phyloP scores from a whole-genome alignment of 2,888 invertebrate genomes.

The Drosophila meridiana region DNA sequence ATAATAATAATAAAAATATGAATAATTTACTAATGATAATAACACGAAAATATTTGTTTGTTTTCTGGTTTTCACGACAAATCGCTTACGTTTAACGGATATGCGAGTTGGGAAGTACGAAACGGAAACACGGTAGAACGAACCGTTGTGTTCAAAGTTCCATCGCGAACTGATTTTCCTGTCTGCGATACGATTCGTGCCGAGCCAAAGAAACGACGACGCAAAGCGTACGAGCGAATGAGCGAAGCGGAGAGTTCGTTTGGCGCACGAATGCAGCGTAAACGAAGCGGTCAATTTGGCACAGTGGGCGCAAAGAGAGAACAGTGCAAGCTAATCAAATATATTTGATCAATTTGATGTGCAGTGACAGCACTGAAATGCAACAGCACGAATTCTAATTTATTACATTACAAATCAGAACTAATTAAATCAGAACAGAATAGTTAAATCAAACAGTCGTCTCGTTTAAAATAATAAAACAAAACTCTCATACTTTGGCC shows the following conservation, averaged over 20 bases:
- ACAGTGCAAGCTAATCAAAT: background rate
- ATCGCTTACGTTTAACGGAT: slow-evolving; percentile 45
- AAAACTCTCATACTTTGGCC: background rate
- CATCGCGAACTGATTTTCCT: slow-evolving; percentile 68
- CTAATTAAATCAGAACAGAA: background rate
- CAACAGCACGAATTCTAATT: background rate
- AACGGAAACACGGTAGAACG: slow-evolving; percentile 64
- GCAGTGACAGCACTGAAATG: background rate
- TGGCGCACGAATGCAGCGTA: slow-evolving; percentile 43
- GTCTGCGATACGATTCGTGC: slow-evolving; percentile 39
- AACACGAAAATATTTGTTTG: slow-evolving; percentile 4
- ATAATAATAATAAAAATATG: slow-evolving; percentile 14
- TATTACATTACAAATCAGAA: no score
- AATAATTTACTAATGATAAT: slow-evolving; percentile 36
- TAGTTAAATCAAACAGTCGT: background rate
- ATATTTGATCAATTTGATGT: background rate
- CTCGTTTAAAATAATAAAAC: background rate
- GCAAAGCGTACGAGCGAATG: slow-evolving; percentile 34
- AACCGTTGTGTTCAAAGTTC: slow-evolving; percentile 82
- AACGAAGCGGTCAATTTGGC: slow-evolving; percentile 28
- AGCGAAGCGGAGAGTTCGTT: slow-evolving; percentile 36
- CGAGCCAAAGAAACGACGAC: slow-evolving; percentile 46
- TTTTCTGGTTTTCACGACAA: slow-evolving; percentile 38
- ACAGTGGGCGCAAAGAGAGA: slow-evolving; percentile 39
- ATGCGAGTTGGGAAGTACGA: slow-evolving; percentile 41